Evolutionary conservation across 2,888 invertebrate species (phyloP).

Genomic region (Corbicula japonica): DNA sequence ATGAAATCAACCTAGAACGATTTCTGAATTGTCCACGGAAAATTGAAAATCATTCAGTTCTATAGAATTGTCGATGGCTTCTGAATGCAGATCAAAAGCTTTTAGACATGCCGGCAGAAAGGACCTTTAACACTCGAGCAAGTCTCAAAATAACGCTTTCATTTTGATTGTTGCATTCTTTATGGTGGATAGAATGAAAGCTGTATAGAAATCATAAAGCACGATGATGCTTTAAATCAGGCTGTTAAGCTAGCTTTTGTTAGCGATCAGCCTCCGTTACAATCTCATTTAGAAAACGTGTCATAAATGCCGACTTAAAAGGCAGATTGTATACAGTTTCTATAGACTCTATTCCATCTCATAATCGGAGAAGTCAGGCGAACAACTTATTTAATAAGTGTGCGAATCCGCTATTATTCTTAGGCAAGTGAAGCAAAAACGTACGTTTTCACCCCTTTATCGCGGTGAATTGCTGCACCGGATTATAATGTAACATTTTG

Average conservation of each 20-base stretch:
- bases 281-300: constrained; percentile 57
- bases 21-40: constrained; percentile 83
- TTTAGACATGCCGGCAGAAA: constrained; percentile 68
- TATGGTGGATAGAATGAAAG: constrained; percentile 40
- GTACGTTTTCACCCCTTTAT: constrained; percentile 60
- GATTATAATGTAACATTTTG: constrained; percentile 29
- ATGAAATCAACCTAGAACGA: constrained; percentile 84
- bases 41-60: constrained; percentile 85
- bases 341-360: constrained; percentile 28
- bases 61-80: constrained; percentile 72
- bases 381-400: constrained; percentile 62
- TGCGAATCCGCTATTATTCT: constrained; percentile 54
- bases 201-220: constrained; percentile 43
- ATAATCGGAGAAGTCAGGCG: constrained; percentile 48
- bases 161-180: constrained; percentile 61
- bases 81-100: constrained; percentile 76
- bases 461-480: constrained; percentile 8
- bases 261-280: constrained; percentile 3
- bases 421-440: constrained; percentile 45
- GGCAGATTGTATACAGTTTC: constrained; percentile 47
- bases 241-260: constrained; percentile 32
- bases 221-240: constrained; percentile 21
- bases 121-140: constrained; percentile 77
- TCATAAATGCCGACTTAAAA: constrained; percentile 49
- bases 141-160: constrained; percentile 72